Conservation (phyloP, 1,140 invertebrate species). For the Littorina saxatilis region DNA sequence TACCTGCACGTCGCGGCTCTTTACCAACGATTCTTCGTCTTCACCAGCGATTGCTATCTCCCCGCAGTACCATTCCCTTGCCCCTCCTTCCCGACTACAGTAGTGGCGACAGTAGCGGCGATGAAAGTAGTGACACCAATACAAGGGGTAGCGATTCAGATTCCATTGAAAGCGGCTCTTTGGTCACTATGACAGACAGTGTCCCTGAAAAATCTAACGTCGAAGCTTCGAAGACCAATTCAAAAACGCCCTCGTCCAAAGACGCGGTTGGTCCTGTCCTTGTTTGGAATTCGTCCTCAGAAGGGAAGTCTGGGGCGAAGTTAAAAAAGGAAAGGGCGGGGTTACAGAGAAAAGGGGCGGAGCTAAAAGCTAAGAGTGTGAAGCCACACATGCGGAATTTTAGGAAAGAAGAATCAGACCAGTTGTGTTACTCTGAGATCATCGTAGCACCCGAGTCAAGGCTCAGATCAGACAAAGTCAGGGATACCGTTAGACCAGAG, state of each 20-base stretch:
- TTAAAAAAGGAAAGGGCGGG: not conserved
- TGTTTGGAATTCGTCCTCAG: no score
- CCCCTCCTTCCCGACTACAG: constrained; percentile 8
- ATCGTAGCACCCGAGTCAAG: not conserved
- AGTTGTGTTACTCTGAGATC: not conserved
- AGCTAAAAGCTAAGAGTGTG: not conserved
- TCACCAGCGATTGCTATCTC: not conserved
- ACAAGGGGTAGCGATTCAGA: not conserved
- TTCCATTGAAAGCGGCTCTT: not conserved
- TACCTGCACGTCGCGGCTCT: not conserved
- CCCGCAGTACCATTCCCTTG: not conserved
- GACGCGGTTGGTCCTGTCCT: no score
- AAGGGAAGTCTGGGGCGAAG: not conserved
- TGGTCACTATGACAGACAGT: no score
- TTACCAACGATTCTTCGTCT: not conserved
- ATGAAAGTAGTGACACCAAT: not conserved
- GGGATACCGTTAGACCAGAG: not conserved
- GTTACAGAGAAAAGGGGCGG: not conserved
- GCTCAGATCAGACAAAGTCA: not conserved
- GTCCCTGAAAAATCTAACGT: not conserved
- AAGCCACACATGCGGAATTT: not conserved
- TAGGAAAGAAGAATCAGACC: not conserved
- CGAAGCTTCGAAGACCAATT: no score
- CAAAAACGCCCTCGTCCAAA: no score
- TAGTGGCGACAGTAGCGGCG: not conserved